A percentile compares a stretch with the other conserved stretches of the same genome.
Conservation (phyloP, 2,888 invertebrate genomes). For the Lomographa bimaculata region DNA sequence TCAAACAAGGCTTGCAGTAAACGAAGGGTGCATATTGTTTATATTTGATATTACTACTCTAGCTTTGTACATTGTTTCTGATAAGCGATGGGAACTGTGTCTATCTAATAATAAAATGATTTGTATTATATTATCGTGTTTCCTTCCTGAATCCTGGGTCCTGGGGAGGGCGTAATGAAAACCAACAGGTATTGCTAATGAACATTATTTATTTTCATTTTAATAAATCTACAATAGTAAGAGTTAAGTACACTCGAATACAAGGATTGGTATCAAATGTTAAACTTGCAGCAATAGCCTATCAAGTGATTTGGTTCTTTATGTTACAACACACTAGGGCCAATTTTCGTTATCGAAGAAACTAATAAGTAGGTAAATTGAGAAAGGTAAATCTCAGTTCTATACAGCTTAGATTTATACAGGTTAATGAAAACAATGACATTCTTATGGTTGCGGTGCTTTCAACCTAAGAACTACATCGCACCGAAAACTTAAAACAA, state of each 20-base stretch:
- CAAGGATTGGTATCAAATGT: slow-evolving; percentile 83
- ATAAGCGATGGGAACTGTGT: slow-evolving; percentile 89
- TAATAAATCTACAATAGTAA: slow-evolving; percentile 81
- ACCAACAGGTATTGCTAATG: slow-evolving; percentile 63
- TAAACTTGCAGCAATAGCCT: slow-evolving; percentile 75
- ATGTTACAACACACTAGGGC: slow-evolving; percentile 67
- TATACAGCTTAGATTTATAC: slow-evolving; percentile 24
- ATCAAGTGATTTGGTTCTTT: slow-evolving; percentile 78
- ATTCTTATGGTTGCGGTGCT: slow-evolving; percentile 12
- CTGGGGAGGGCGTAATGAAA: slow-evolving; percentile 37
- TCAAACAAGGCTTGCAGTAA: slow-evolving; percentile 82
- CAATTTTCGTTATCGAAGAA: slow-evolving; percentile 49
- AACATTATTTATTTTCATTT: slow-evolving; percentile 79
- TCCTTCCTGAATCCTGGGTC: slow-evolving; percentile 36
- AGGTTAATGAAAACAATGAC: slow-evolving; percentile 14
- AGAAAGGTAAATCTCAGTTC: slow-evolving; percentile 15
- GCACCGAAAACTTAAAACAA: slow-evolving; percentile 5
- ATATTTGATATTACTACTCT: slow-evolving; percentile 85
- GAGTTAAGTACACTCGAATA: slow-evolving; percentile 82
- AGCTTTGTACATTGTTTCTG: slow-evolving; percentile 89
- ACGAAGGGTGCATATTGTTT: slow-evolving; percentile 84
- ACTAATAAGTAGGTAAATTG: slow-evolving; percentile 10
- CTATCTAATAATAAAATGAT: slow-evolving; percentile 88
- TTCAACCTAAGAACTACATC: slow-evolving; percentile 7
- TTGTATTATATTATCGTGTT: slow-evolving; percentile 84